phyloP scores from a whole-genome alignment of 1,140 invertebrate species.

The Panagrolaimus sp. region DNA sequence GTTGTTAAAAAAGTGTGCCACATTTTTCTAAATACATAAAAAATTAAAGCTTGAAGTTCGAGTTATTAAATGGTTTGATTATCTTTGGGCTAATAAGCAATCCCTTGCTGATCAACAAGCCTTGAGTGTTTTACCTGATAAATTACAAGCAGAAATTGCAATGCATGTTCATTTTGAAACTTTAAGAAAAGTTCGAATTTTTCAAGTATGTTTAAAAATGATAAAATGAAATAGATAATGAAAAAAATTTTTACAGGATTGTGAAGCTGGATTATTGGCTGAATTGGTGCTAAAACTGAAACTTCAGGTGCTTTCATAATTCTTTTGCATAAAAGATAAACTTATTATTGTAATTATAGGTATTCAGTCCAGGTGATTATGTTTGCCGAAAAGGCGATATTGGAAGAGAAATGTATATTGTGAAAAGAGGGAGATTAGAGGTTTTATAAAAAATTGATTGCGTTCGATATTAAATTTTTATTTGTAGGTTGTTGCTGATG shows the following conservation, averaged over 20 bases:
- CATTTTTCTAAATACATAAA: background rate
- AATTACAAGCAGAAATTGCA: conserved; percentile 89
- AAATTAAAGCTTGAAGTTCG: conserved; percentile 59
- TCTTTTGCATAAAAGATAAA: background rate
- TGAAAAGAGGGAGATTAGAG: conserved; percentile 76
- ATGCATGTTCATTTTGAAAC: conserved; percentile 91
- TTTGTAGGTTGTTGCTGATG: conserved; percentile 43
- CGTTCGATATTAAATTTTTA: background rate
- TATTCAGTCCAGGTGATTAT: conserved; percentile 74
- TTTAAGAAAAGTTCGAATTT: conserved; percentile 76
- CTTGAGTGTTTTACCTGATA: conserved; percentile 73
- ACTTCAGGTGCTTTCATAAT: conserved; percentile 79
- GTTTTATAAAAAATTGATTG: background rate
- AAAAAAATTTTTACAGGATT: conserved; percentile 65
- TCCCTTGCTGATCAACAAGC: conserved; percentile 64
- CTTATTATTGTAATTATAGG: background rate
- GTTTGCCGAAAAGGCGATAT: conserved; percentile 92
- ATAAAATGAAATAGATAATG: background rate
- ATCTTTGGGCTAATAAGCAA: conserved; percentile 85
- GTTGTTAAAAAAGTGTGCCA: background rate
- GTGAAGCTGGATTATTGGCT: conserved; percentile 83
- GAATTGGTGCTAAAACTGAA: conserved; percentile 83
- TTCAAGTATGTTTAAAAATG: conserved; percentile 43
- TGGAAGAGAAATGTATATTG: conserved; percentile 93
- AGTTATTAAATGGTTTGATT: conserved; percentile 92